Percentiles rank a stretch among this genome's conserved stretches.
phyloP scores from a whole-genome alignment of 2,113 vertebrate species.

The Struthio camelus region DNA sequence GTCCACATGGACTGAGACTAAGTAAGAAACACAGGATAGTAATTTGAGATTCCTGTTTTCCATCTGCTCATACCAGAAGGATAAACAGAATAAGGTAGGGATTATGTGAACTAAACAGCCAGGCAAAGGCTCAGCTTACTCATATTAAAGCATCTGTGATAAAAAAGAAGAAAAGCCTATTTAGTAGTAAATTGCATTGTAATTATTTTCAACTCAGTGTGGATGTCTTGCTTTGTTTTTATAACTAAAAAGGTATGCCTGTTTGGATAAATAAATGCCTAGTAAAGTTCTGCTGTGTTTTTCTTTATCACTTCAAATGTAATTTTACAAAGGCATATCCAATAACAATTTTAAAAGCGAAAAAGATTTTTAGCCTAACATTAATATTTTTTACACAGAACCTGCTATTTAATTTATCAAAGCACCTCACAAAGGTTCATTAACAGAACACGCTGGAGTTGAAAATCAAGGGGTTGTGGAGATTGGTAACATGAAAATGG shows the following conservation, averaged over 20 bases:
- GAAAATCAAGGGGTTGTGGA: not conserved
- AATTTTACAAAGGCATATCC: not conserved
- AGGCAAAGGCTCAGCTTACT: not conserved
- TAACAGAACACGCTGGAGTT: not conserved
- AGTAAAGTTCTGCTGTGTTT: not conserved
- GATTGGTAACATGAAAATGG: not conserved
- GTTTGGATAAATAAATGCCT: not conserved
- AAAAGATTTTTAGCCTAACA: not conserved
- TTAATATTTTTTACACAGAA: not conserved
- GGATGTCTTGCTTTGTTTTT: constrained; percentile 14
- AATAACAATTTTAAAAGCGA: not conserved
- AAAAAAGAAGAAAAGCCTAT: not conserved
- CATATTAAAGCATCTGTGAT: constrained; percentile 33
- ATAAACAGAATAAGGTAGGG: constrained; percentile 58
- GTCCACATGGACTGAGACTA: not conserved
- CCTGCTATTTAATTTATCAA: not conserved
- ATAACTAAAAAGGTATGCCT: not conserved
- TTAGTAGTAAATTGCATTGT: constrained; percentile 21
- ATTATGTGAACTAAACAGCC: constrained; percentile 62
- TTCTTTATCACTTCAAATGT: not conserved
- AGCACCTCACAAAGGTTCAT: not conserved
- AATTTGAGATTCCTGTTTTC: constrained; percentile 60
- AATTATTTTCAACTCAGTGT: constrained; percentile 61
- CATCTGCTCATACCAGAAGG: constrained; percentile 68
- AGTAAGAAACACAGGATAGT: constrained; percentile 32